Evolutionary conservation across 2,797 vertebrate species (phyloP), one percentile per base, ranked within the genome.

Genomic region (Bovichtus variegatus): DNA sequence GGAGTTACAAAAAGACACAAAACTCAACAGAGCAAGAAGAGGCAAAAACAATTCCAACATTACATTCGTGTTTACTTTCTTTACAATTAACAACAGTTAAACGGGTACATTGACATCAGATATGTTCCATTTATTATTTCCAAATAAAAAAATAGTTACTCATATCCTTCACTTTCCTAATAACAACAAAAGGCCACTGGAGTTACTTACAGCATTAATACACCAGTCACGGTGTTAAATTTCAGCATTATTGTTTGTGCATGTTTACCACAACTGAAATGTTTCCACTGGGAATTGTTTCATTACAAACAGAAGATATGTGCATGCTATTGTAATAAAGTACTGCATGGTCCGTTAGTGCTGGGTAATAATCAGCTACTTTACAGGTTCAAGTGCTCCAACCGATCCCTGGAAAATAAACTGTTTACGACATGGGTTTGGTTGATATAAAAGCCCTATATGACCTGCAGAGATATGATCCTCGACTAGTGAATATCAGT

Each of bases 171-270:
- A 85, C 40, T 71, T 73, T 75, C 60, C 36, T 70, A 49, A 49
- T 54, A 72, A 79, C 50, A 62, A 46, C 63, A 73, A 80, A 94
- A 94, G 92, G 89, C 81, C 86, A 89, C 86, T 80, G 21, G 51
- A 68, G 70, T 72, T 75, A 68, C 18, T 38, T 59, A 86, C 75
- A 83, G 74, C 63, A 85, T 80, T 62, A 72, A 73, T 55, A 70
- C 61, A 86, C 51, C 51, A 63, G 63, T 81, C 46, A 57, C 1
- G 0, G 47, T 76, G 69, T 74, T 71, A 50, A 54, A 62, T 81
- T 75, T 80, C 87, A 87, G 85, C 84, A 82, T 91, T 81, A 64
- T 71, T 62, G 72, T 81, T 61, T 70, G 60, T 66, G 63, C 47
- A 76, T 46, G 16, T 71, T 78, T 59, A 59, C 25, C 36, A 71